Base-by-base conservation (phyloP, 2,888 invertebrate genomes). In the Aleiodes leptofemur region DNA sequence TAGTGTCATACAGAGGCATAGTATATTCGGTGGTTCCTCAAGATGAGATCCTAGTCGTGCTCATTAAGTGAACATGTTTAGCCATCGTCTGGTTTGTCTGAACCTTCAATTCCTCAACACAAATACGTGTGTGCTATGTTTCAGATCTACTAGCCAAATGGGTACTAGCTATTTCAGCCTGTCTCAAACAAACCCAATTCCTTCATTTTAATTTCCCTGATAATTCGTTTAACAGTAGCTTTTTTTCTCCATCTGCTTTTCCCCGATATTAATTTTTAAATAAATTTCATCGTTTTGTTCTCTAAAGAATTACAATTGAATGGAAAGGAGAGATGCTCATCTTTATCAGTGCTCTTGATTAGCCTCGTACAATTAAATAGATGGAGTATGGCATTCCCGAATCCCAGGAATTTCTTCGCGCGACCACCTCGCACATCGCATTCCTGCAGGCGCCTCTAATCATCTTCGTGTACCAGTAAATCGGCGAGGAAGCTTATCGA, bases 181-280 rank as follows among this genome's bases (percentile, higher is more conserved):
- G 13, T 64, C 55, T 80, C 80, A 82, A 84, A 83, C 84, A 83
- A 86, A 82, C 82, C 81, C 83, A 78, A 84, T 83, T 84, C 79
- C 83, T 82, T 82, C 82, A 83, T 85, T 86, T 86, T 82, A 84
- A 86, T 87, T 86, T 23, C 82, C 1, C 79, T 83, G 83, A 82
- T 86, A 86, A 87, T 86, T 83, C 82, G 81, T 82, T 86, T 85
- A 85, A 87, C 86, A 86, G 84, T 84, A 5, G 81, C 77, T 68
- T 75, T 64, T 76, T 34, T 71, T 57, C n/a, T 66, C n/a, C 23
- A 43, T 23, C 14, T 69, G 38, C 51, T 48, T 48, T 69, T 73
- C 66, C 69, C 23, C 70, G 29, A 48, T 56, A 29, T 57, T 29
- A 13, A 70, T 70, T 70, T 57, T 56, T 43, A 57, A 57, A 70